Percentiles rank a stretch among this genome's conserved stretches.
phyloP scores from a whole-genome alignment of 2,888 invertebrate species.

The Plemyria rubiginata region DNA sequence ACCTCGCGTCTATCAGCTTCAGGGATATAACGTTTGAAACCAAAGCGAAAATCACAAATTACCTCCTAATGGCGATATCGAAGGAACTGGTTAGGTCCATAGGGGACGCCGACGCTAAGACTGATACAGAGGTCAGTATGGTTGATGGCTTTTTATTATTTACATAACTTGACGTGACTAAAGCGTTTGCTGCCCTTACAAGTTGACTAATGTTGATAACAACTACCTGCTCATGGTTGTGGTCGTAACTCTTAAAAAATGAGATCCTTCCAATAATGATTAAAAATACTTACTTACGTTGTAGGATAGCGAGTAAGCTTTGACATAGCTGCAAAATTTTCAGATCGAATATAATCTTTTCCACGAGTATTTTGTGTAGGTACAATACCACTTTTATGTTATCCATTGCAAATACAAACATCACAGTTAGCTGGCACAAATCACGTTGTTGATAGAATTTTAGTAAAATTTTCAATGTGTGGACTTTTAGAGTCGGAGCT shows the following conservation, averaged over 20 bases:
- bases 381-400: neutral
- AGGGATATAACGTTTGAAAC: conserved; percentile 70
- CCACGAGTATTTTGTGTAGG: neutral
- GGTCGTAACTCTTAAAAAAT: conserved; percentile 44
- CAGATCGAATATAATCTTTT: neutral
- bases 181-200: conserved; percentile 54
- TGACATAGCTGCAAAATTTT: neutral
- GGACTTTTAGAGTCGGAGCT: too few species aligned
- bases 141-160: conserved; percentile 44
- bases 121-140: conserved; percentile 80
- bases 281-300: too few species aligned
- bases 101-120: conserved; percentile 81
- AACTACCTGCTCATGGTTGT: conserved; percentile 56
- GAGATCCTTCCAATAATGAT: too few species aligned
- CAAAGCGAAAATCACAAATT: conserved; percentile 81
- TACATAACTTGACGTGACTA: conserved; percentile 63
- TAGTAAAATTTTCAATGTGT: too few species aligned
- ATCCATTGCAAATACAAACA: neutral
- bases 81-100: conserved; percentile 81
- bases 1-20: conserved; percentile 62
- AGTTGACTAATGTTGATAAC: conserved; percentile 53
- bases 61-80: conserved; percentile 81
- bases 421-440: neutral
- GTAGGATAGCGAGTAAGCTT: neutral
- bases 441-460: too few species aligned